A percentile compares a stretch with the other conserved stretches of the same genome.
phyloP scores from a whole-genome alignment of 2,113 vertebrate species.

The Centropus bengalensis region DNA sequence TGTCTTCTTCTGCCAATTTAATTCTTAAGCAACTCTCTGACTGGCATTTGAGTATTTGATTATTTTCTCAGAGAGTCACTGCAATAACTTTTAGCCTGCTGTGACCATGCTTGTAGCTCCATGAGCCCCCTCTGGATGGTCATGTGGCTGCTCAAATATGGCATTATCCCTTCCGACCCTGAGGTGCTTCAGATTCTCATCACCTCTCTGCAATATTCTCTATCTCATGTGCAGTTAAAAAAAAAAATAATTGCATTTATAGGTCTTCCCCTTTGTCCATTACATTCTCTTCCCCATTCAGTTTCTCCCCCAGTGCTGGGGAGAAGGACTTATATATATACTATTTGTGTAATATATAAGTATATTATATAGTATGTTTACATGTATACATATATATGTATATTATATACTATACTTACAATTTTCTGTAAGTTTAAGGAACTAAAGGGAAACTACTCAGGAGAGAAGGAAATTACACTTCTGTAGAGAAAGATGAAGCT shows the following conservation, averaged over 20 bases:
- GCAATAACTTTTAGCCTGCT: not conserved
- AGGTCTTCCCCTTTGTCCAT: not conserved
- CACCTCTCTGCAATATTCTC: not conserved
- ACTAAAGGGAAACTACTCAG: not conserved
- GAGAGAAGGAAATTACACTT: not conserved
- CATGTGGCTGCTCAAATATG: not conserved
- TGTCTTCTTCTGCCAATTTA: not conserved
- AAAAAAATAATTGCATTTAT: not conserved
- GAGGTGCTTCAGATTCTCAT: not conserved
- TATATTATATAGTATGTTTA: no score
- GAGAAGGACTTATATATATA: not conserved
- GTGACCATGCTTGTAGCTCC: not conserved
- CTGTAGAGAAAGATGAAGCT: not conserved
- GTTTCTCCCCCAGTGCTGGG: not conserved
- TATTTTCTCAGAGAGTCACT: not conserved
- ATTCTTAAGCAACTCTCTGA: not conserved
- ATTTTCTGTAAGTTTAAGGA: not conserved
- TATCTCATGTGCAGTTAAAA: not conserved
- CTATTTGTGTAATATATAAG: no score
- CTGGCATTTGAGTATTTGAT: not conserved
- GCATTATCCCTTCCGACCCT: no score
- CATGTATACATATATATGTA: no score
- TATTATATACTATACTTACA: no score
- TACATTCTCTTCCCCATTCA: not conserved
- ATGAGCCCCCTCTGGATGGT: no score